These are phyloP conservation scores for Aplochiton taeniatus DNA, from an alignment of 2,797 vertebrate species.

Conservation along the genomic window DNA sequence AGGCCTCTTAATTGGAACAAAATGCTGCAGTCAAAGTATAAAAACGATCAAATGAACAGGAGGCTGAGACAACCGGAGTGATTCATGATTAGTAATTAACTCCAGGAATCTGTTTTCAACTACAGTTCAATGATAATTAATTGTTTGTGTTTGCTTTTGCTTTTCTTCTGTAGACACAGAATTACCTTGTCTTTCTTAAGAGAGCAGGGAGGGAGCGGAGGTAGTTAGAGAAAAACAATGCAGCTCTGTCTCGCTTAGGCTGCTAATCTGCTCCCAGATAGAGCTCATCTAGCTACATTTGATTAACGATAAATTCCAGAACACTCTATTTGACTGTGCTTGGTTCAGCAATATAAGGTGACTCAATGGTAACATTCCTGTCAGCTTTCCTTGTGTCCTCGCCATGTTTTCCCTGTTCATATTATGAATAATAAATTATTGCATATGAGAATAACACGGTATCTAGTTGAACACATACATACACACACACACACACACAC, in stretches of 20 bases:
- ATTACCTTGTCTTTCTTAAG: slow-evolving; percentile 51
- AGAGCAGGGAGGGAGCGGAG: slow-evolving; percentile 2
- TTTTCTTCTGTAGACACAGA: slow-evolving; percentile 39
- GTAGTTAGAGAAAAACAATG: background rate
- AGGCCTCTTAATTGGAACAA: slow-evolving; percentile 33
- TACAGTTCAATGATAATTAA: slow-evolving; percentile 53
- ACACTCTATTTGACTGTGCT: no score
- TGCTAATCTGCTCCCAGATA: slow-evolving; percentile 27
- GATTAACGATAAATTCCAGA: no score
- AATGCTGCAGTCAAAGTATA: slow-evolving; percentile 32
- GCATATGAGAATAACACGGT: no score
- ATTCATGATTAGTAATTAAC: slow-evolving; percentile 59
- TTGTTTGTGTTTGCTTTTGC: slow-evolving; percentile 44
- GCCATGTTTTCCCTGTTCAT: no score
- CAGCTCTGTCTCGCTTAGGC: background rate
- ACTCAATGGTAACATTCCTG: no score
- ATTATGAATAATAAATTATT: no score
- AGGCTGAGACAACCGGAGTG: slow-evolving; percentile 27
- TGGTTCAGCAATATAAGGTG: no score
- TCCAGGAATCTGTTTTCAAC: slow-evolving; percentile 48
- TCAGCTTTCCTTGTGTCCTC: no score
- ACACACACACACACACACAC: slow-evolving; percentile 6
- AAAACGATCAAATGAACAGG: slow-evolving; percentile 26
- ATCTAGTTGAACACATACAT: background rate
- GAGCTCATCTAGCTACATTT: slow-evolving; percentile 7